phyloP scores from a whole-genome alignment of 2,888 invertebrate genomes.

The Leucania comma region DNA sequence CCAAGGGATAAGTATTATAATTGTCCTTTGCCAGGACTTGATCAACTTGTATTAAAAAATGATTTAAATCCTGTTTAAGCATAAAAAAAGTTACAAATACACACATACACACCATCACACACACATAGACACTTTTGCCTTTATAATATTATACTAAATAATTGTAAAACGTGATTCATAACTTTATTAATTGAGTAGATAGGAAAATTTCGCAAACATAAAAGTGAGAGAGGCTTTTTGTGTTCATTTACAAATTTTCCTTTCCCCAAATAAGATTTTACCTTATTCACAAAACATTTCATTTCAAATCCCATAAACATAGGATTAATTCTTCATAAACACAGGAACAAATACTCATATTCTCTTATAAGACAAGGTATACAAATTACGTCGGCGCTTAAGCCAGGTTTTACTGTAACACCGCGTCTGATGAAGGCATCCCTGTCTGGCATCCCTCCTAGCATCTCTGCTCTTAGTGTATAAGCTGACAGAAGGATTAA shows the following conservation, averaged over 20 bases:
- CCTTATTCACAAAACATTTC: neutral
- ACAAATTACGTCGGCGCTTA: constrained; percentile 51
- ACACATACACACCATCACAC: too few species aligned
- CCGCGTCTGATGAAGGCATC: constrained; percentile 57
- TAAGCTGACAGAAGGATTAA: constrained; percentile 67
- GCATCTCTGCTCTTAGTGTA: constrained; percentile 50
- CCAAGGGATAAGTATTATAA: too few species aligned
- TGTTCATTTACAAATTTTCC: neutral
- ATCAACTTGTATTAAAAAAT: too few species aligned
- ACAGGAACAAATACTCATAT: constrained; percentile 35
- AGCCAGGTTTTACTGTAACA: constrained; percentile 58
- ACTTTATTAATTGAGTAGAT: neutral
- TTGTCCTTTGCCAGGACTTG: too few species aligned
- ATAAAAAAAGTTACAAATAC: too few species aligned
- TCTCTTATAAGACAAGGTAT: constrained; percentile 28
- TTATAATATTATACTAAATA: neutral
- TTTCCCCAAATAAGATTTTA: neutral
- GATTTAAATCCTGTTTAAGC: too few species aligned
- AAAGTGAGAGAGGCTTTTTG: neutral
- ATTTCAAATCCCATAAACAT: neutral
- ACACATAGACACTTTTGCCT: too few species aligned
- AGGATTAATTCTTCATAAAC: constrained; percentile 20
- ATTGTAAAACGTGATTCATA: neutral
- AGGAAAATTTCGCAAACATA: too few species aligned
- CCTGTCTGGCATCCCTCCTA: constrained; percentile 8